Conservation (phyloP, 2,797 vertebrate species). For the Scyliorhinus canicula region DNA sequence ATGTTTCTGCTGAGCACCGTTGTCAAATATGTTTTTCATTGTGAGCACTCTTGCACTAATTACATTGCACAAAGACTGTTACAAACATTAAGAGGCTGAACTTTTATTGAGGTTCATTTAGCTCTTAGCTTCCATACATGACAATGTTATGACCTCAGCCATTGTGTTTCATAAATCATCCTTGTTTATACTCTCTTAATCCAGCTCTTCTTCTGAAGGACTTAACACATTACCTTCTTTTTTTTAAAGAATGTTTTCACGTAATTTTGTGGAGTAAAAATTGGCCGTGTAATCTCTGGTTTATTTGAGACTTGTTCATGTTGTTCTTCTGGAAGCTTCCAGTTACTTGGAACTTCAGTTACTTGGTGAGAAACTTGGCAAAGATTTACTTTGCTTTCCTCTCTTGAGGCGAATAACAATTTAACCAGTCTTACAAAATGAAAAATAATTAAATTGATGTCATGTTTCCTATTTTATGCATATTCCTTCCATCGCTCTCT, state of each 20-base stretch:
- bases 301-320: background rate
- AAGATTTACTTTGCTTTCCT: background rate
- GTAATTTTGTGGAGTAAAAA: background rate
- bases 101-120: background rate
- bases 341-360: background rate
- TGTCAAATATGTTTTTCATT: background rate
- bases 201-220: background rate
- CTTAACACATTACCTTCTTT: background rate
- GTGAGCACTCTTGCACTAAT: background rate
- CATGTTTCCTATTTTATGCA: constrained; percentile 42
- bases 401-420: constrained; percentile 33
- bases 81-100: background rate
- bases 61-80: background rate
- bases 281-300: background rate
- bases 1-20: background rate
- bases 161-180: background rate
- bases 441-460: constrained; percentile 45
- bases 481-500: constrained; percentile 42
- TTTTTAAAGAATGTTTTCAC: background rate
- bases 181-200: background rate
- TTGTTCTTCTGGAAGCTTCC: background rate
- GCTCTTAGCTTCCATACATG: background rate
- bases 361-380: background rate
- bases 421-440: constrained; percentile 48
- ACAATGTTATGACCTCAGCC: background rate